Base-by-base conservation (phyloP, 2,113 vertebrate genomes). In the Dunckerocampus dactyliophorus region DNA sequence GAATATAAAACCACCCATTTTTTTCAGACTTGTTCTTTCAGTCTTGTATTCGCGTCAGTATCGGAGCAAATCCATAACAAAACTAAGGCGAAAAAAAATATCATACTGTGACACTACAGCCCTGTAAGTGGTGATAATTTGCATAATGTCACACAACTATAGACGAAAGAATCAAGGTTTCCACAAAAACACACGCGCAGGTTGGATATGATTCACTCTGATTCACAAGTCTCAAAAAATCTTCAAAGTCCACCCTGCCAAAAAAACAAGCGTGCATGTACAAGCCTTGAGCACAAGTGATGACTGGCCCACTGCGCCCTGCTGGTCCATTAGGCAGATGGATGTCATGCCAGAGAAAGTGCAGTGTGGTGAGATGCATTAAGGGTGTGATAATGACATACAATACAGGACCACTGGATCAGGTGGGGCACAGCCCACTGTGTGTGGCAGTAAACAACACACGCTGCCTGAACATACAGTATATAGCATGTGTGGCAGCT, bases 261-360 rank as follows among this genome's bases (percentile, higher is more conserved):
- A 37, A 67, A 39, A 61, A 42, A 53, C 24, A 65, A 37, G n/a
- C 28, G 22, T 54, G 52, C 63, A 65, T 71, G 82, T 65, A 68
- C 48, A 75, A 58, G 55, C 55, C 63, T 20, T 2, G 66, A 43
- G 37, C 66, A 72, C 63, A 68, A 81, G 62, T 67, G 77, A 77
- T 77, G 76, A 81, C 68, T 72, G 65, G 71, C 63, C 10, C 43
- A 60, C 84, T 78, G 43, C 82, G 22, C 83, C 83, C 85, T 47
- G 14, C 78, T 54, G 76, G 77, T 62, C 86, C 86, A 87, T 88
- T 86, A 89, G 73, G 56, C 69, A 74, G 86, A 85, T 82, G 76
- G 83, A 89, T 82, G 67, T 77, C 69, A 58, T 65, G 75, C 76
- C 76, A 66, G 77, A 76, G 82, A 71, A 79, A 85, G 79, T 62